These are phyloP conservation scores for Bacillus rossius DNA, from an alignment of 1,140 invertebrate species.

Conservation along the genomic window DNA sequence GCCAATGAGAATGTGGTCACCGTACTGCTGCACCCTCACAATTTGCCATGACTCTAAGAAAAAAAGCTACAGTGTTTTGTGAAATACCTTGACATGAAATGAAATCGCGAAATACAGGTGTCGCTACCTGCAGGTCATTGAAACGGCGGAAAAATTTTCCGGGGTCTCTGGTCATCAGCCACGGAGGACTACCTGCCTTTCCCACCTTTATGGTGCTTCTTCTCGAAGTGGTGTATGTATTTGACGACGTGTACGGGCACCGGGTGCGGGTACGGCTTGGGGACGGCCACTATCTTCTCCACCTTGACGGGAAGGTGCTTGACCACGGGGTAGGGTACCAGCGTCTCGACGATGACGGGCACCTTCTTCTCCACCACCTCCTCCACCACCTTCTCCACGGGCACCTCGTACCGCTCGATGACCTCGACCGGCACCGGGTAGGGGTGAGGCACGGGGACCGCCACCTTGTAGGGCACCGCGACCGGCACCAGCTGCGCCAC, in stretches of 20 bases:
- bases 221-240: neutral
- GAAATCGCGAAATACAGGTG: no score
- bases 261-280: neutral
- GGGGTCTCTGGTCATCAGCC: no score
- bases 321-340: neutral
- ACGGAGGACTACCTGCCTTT: neutral
- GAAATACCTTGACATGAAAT: no score
- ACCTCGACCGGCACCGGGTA: neutral
- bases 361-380: neutral
- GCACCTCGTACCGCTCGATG: neutral
- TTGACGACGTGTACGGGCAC: neutral
- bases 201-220: neutral
- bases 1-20: no score
- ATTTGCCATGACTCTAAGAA: no score
- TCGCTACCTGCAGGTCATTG: no score
- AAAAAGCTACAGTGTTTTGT: no score
- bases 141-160: no score
- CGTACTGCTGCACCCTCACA: no score
- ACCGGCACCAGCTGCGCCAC: slow-evolving; percentile 1
- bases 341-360: neutral
- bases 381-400: neutral
- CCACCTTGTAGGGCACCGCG: neutral
- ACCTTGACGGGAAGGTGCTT: neutral
- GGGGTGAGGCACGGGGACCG: neutral
- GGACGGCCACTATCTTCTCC: slow-evolving; percentile 1